Percentiles rank a stretch among this genome's conserved stretches.
Evolutionary conservation across 92 coral and sea anemone genomes (phyloP).

Genomic region (Palythoa grandis): DNA sequence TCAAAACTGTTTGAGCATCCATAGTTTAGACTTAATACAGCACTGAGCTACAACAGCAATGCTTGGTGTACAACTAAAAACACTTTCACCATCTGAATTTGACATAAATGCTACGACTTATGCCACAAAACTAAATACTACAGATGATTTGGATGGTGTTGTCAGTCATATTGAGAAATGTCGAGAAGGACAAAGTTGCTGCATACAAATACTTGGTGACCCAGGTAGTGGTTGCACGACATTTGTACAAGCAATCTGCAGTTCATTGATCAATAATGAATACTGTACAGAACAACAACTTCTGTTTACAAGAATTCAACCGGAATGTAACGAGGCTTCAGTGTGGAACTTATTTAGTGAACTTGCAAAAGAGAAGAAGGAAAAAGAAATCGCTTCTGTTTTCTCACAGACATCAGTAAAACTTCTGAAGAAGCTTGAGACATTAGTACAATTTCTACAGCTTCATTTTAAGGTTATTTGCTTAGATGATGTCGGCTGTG

Average conservation of each 20-base stretch:
- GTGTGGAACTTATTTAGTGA: constrained; percentile 72
- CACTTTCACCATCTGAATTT: constrained; percentile 20
- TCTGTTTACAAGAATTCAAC: constrained; percentile 55
- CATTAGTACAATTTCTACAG: constrained; percentile 50
- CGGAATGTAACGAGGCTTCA: constrained; percentile 55
- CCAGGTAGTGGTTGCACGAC: constrained; percentile 93
- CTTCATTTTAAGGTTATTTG: constrained; percentile 72
- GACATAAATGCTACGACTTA: neutral
- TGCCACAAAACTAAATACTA: constrained; percentile 7
- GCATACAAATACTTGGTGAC: constrained; percentile 59
- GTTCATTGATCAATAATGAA: constrained; percentile 38
- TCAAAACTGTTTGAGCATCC: too few species aligned
- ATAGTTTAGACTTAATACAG: neutral
- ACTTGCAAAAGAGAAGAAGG: constrained; percentile 66
- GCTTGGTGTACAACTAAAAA: constrained; percentile 34
- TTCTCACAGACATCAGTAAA: constrained; percentile 60
- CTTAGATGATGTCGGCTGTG: constrained; percentile 69
- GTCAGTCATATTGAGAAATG: neutral
- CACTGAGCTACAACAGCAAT: neutral
- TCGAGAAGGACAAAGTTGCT: constrained; percentile 14
- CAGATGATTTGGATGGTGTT: neutral
- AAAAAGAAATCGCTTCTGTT: constrained; percentile 61
- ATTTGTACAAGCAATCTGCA: constrained; percentile 63
- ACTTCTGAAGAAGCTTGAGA: constrained; percentile 53
- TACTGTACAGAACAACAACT: constrained; percentile 54